These are phyloP conservation scores for Microcebus ravelobensis DNA, from an alignment of 2,113 vertebrate species.

Conservation along the genomic window DNA sequence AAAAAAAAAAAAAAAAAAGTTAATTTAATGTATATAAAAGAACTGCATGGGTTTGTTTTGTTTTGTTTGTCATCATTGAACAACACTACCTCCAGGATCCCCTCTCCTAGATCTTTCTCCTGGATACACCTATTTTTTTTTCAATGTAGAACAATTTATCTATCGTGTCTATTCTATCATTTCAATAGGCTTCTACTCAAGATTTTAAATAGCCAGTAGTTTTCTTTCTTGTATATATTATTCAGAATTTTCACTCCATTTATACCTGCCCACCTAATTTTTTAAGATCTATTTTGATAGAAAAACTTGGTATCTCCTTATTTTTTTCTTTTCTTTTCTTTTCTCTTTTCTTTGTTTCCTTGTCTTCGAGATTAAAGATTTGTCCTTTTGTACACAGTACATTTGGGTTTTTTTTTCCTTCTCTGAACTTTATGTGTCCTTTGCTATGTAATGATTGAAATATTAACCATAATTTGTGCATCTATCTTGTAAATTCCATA, in stretches of 20 bases:
- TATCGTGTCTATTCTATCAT: not conserved
- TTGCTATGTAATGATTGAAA: not conserved
- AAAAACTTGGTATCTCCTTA: not conserved
- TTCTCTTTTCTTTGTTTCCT: not conserved
- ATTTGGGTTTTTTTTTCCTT: not conserved
- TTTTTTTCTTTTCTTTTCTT: not conserved
- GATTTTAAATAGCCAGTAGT: not conserved
- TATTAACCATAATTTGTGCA: not conserved
- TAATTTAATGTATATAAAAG: not conserved
- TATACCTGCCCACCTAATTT: not conserved
- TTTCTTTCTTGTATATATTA: not conserved
- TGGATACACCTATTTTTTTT: accelerated
- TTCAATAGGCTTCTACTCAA: not conserved
- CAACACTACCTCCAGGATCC: too few relatives aligned
- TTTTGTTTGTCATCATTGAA: not conserved
- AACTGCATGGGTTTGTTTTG: not conserved
- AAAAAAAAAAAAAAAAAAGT: too few relatives aligned
- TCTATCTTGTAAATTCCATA: not conserved
- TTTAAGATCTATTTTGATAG: slow-evolving; percentile 6
- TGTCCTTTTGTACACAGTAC: not conserved
- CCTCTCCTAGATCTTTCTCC: not conserved
- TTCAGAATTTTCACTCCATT: not conserved
- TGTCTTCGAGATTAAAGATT: not conserved
- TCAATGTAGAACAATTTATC: not conserved
- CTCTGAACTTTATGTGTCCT: not conserved